Conservation (phyloP, 1,140 invertebrate genomes). For the Centruroides sculpturatus region DNA sequence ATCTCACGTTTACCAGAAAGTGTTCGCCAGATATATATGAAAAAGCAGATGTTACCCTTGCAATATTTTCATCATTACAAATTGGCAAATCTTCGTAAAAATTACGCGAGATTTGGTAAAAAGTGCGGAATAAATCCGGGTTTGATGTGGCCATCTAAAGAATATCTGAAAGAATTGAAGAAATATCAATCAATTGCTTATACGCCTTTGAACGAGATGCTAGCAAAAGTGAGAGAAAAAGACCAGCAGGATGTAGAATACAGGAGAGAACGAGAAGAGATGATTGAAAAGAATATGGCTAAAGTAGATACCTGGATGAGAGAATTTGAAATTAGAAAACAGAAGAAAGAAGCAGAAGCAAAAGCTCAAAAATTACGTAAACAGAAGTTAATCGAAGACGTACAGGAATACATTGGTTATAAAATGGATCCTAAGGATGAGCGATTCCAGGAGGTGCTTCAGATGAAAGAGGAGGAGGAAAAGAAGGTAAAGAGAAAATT, state of each 20-base stretch:
- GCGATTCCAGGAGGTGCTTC: slow-evolving; percentile 63
- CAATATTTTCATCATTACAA: slow-evolving; percentile 1
- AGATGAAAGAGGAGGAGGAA: slow-evolving; percentile 65
- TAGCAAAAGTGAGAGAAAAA: slow-evolving; percentile 10
- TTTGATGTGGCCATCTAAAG: slow-evolving; percentile 30
- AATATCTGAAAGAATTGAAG: slow-evolving; percentile 26
- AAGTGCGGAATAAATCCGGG: slow-evolving; percentile 30
- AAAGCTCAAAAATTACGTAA: slow-evolving; percentile 39
- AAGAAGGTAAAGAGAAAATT: slow-evolving; percentile 56
- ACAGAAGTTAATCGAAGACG: slow-evolving; percentile 65
- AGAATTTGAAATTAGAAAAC: slow-evolving; percentile 23
- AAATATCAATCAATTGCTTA: slow-evolving; percentile 27
- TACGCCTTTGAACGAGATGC: slow-evolving; percentile 25
- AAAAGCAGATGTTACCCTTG: no score
- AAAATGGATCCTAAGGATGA: slow-evolving; percentile 65
- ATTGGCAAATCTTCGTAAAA: slow-evolving; percentile 19
- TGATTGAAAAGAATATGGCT: slow-evolving; percentile 26
- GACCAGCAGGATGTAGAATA: slow-evolving; percentile 4
- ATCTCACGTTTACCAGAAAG: no score
- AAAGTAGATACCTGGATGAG: slow-evolving; percentile 26
- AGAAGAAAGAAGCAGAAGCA: slow-evolving; percentile 24
- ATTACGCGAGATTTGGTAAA: slow-evolving; percentile 23
- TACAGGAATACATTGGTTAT: slow-evolving; percentile 70
- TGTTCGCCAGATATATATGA: no score
- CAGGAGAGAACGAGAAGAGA: slow-evolving; percentile 11